Evolutionary conservation across 2,113 vertebrate species (phyloP).

Genomic region (Calidris pygmaea): DNA sequence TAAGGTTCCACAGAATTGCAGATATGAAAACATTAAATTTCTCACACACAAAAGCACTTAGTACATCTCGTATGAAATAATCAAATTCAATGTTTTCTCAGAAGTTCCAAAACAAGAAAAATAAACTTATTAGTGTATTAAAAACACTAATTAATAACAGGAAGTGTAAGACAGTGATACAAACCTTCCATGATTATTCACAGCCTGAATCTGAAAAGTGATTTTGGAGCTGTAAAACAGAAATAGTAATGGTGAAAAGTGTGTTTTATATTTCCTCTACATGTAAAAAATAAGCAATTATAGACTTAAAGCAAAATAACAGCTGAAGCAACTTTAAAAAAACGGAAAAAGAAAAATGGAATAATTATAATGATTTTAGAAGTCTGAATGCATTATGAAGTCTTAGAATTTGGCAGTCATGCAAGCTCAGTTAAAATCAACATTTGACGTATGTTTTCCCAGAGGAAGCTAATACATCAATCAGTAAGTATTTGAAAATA

Average conservation of each 20-base stretch:
- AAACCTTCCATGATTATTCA: conserved; percentile 91
- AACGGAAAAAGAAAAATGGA: not conserved
- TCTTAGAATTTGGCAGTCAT: not conserved
- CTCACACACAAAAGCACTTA: not conserved
- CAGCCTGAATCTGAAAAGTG: conserved; percentile 89
- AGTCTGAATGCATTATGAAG: not conserved
- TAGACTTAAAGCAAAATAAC: not conserved
- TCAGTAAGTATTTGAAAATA: not conserved
- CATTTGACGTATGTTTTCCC: not conserved
- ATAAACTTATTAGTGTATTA: not conserved
- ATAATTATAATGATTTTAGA: not conserved
- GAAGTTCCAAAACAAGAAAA: not conserved
- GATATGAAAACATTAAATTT: not conserved
- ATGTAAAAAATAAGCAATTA: not conserved
- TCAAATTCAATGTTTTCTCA: not conserved
- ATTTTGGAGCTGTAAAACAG: conserved; percentile 81
- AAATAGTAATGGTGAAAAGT: not conserved
- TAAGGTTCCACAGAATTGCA: not conserved
- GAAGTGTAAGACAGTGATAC: not conserved
- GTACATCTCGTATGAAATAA: not conserved
- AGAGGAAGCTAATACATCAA: not conserved
- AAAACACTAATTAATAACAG: not conserved
- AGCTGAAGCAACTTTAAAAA: not conserved
- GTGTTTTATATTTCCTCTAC: not conserved
- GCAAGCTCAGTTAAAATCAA: not conserved